These are phyloP conservation scores for Philopotamus ludificatus DNA, from an alignment of 1,140 invertebrate species.

Conservation along the genomic window DNA sequence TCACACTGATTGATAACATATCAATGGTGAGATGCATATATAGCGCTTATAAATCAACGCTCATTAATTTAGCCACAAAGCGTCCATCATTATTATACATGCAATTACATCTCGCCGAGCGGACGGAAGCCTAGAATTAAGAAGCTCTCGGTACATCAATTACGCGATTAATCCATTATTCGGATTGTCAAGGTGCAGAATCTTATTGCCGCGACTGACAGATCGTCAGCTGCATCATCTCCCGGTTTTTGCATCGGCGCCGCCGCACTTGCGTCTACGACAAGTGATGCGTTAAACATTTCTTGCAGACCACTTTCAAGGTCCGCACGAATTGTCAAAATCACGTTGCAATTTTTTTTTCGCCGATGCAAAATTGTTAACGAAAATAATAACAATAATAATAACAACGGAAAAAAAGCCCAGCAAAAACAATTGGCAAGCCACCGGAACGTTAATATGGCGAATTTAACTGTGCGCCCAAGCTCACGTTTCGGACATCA, in stretches of 20 bases:
- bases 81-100: too few species aligned
- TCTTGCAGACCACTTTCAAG: constrained; percentile 36
- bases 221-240: neutral
- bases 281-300: constrained; percentile 39
- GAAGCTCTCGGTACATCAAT: too few species aligned
- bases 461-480: constrained; percentile 22
- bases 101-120: too few species aligned
- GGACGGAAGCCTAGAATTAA: too few species aligned
- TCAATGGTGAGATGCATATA: too few species aligned
- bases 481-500: constrained; percentile 10
- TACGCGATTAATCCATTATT: too few species aligned
- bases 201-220: too few species aligned
- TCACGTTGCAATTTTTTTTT: constrained; percentile 31
- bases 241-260: neutral
- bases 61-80: too few species aligned
- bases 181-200: neutral
- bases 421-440: constrained; percentile 26
- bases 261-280: neutral
- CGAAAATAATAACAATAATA: neutral
- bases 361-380: constrained; percentile 5
- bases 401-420: neutral
- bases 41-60: too few species aligned
- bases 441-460: constrained; percentile 31
- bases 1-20: too few species aligned
- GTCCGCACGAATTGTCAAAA: constrained; percentile 34